phyloP scores from a whole-genome alignment of 2,797 vertebrate genomes.

The Gymnoscopelus microlampas region DNA sequence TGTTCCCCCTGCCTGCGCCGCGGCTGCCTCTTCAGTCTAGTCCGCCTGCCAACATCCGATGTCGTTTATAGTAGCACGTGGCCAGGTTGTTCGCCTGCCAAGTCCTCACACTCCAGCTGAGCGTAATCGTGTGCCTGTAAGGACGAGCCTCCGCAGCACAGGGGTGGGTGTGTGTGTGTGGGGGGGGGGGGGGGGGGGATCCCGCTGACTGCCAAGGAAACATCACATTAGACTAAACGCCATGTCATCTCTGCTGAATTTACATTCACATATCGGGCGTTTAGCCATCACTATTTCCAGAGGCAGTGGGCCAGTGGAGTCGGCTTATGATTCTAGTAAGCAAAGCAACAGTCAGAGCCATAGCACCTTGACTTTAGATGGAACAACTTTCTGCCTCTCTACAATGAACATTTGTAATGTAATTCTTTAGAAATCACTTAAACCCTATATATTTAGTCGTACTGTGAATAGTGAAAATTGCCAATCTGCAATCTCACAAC shows the following conservation, averaged over 20 bases:
- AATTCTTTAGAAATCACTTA: too few species aligned
- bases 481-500: too few species aligned
- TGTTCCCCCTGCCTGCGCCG: slow-evolving; percentile 13
- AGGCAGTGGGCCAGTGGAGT: neutral
- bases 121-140: slow-evolving; percentile 56
- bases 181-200: slow-evolving; percentile 19
- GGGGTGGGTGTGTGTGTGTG: too few species aligned
- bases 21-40: neutral
- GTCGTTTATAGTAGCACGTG: slow-evolving; percentile 64
- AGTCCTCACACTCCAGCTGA: slow-evolving; percentile 58
- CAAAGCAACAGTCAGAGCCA: too few species aligned
- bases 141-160: slow-evolving; percentile 28
- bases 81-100: slow-evolving; percentile 62
- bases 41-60: slow-evolving; percentile 63
- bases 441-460: too few species aligned
- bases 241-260: slow-evolving; percentile 60
- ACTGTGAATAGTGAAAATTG: too few species aligned
- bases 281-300: slow-evolving; percentile 5
- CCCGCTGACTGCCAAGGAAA: slow-evolving; percentile 66
- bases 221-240: slow-evolving; percentile 63
- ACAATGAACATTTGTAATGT: too few species aligned
- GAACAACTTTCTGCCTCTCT: too few species aligned
- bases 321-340: neutral
- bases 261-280: slow-evolving; percentile 24
- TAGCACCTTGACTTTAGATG: too few species aligned